phyloP scores from a whole-genome alignment of 2,797 vertebrate species.

The Falco cherrug region DNA sequence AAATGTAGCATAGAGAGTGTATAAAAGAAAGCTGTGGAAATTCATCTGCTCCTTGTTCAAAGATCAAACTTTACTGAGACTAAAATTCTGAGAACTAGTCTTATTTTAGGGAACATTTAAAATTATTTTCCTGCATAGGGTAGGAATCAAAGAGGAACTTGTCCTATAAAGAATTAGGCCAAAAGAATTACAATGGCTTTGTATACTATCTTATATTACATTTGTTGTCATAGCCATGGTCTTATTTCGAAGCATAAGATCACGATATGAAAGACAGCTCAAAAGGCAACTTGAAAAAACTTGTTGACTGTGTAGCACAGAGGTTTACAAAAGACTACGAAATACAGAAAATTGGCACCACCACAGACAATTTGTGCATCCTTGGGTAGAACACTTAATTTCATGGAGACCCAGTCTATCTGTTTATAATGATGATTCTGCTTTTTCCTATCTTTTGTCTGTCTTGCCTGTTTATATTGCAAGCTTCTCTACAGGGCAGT shows the following conservation, averaged over 20 bases:
- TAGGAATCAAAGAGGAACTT: neutral
- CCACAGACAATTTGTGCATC: neutral
- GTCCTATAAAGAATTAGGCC: slow-evolving; percentile 22
- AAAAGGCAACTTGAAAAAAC: slow-evolving; percentile 43
- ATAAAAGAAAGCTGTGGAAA: neutral
- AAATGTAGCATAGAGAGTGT: neutral
- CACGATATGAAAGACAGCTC: neutral
- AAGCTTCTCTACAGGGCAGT: neutral
- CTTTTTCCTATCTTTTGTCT: neutral
- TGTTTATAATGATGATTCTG: neutral
- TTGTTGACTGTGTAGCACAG: neutral
- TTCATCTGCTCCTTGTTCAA: neutral
- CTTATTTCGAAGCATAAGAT: slow-evolving; percentile 31
- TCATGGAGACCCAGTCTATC: neutral
- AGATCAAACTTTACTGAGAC: neutral
- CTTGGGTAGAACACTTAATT: neutral
- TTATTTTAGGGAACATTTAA: neutral
- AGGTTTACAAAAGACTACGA: neutral
- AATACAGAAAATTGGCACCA: neutral
- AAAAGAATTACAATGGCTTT: neutral
- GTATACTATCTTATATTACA: slow-evolving; percentile 21
- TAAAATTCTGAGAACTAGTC: neutral
- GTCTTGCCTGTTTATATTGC: neutral
- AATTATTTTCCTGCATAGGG: neutral
- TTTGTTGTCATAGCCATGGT: slow-evolving; percentile 31